Evolutionary conservation across 2,888 invertebrate species (phyloP), one percentile per base, ranked within the genome.

Genomic region (Synanthedon myopaeformis): DNA sequence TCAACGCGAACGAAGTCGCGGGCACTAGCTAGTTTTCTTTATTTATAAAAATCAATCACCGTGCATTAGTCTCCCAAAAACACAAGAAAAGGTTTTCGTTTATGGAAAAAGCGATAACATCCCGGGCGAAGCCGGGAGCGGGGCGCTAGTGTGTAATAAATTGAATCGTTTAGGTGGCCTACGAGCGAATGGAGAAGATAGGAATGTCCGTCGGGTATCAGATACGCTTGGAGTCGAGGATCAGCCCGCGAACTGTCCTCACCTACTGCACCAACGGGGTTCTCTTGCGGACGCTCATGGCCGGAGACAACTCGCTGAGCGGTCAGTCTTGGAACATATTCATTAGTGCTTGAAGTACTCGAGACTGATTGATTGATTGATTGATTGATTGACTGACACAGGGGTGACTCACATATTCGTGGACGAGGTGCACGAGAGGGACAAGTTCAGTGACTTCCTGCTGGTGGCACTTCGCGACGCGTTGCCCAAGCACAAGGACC

Each of bases 351-450:
- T 28, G 28, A 28, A 28, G 0, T 28, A 28, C 35, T 35, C 10
- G 35, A 10, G 35, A 35, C 10, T 35, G 35, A 35, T 10, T 35
- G 51, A 12, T 13, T 52, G 35, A 45, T 45, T 45, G 13, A 45
- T n/a, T n/a, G 6, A 42, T 2, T 45, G 45, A 45, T 3, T 45
- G 56, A 5, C 28, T 28, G 10, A 35, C 35, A 35, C 67, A 86
- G 85, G 92, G 13, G 91, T 96, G 51, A 95, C 96, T 0, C 98
- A 98, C 76, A 87, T 96, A 49, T 91, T 96, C 53, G 91, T 98
- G 67, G 99, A 99, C 78, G 99, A 99, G 82, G 93, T 98, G 35
- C 99, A 99, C 79, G 98, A 98, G 76, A 90, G 98, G 0, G 97
- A 98, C 78, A 91, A 95, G 69, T 93, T 96, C 73, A 94, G 95